These are phyloP conservation scores for Cantharis rufa DNA, from an alignment of 2,888 invertebrate genomes.

Conservation along the genomic window DNA sequence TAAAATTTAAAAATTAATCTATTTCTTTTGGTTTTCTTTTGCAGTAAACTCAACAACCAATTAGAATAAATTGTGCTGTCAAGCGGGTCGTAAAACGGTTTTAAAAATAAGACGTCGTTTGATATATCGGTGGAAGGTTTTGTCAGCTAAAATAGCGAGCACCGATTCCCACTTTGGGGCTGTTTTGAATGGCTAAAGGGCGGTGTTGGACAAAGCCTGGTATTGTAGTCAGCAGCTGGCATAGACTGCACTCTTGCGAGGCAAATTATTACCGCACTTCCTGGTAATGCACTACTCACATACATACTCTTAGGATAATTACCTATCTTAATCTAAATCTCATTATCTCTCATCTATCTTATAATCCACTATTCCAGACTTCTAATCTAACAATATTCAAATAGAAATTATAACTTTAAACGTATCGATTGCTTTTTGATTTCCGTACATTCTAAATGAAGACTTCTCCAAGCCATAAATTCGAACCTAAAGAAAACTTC, in stretches of 20 bases:
- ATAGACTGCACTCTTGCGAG: constrained; percentile 43
- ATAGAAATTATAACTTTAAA: neutral
- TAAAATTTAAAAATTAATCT: constrained; percentile 28
- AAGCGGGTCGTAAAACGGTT: constrained; percentile 44
- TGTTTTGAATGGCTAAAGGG: constrained; percentile 54
- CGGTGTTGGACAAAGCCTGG: constrained; percentile 52
- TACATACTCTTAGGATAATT: constrained; percentile 20
- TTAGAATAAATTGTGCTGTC: constrained; percentile 51
- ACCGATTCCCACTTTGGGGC: constrained; percentile 50
- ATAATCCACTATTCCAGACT: neutral
- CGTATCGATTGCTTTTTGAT: neutral
- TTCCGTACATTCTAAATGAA: neutral
- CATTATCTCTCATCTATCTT: neutral
- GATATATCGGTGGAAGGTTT: constrained; percentile 55
- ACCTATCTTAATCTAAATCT: constrained; percentile 28
- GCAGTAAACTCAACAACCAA: constrained; percentile 42
- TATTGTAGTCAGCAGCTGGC: constrained; percentile 53
- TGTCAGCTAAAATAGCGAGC: constrained; percentile 54
- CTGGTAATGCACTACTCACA: constrained; percentile 27
- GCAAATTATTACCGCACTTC: constrained; percentile 38
- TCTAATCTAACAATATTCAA: neutral
- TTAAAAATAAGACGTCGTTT: constrained; percentile 53
- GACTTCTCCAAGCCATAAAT: neutral
- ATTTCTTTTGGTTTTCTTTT: constrained; percentile 32
- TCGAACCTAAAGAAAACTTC: neutral